Conservation (phyloP, 2,113 vertebrate species). For the Apaloderma vittatum region DNA sequence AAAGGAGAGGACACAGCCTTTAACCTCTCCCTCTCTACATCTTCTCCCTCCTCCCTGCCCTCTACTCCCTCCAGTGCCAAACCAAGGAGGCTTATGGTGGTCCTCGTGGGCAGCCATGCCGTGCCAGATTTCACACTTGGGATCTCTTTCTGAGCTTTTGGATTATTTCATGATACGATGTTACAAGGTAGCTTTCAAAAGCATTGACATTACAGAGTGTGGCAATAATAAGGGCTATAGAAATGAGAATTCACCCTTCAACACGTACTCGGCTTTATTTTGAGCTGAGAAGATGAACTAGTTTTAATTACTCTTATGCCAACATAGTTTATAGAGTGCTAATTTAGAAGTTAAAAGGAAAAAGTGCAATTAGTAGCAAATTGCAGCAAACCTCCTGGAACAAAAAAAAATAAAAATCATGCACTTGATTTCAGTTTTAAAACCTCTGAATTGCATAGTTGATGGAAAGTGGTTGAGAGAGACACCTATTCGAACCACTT, state of each 20-base stretch:
- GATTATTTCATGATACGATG: not conserved
- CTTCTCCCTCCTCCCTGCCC: not conserved
- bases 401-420: not conserved
- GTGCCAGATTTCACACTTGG: not conserved
- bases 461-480: not conserved
- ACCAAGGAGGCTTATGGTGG: not conserved
- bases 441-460: not conserved
- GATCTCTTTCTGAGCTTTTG: not conserved
- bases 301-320: not conserved
- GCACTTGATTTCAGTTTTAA: not conserved
- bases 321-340: not conserved
- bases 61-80: not conserved
- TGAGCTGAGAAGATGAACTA: not conserved
- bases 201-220: not conserved
- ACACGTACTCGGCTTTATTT: not conserved
- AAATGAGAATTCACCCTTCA: not conserved
- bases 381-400: not conserved
- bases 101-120: fast-evolving
- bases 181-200: not conserved
- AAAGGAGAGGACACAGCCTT: not conserved
- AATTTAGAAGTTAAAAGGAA: not conserved
- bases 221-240: not conserved
- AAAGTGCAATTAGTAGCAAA: not conserved
- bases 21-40: not conserved
- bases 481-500: not conserved